These are phyloP conservation scores for Rhingia rostrata DNA, from an alignment of 2,888 invertebrate genomes.

Conservation along the genomic window DNA sequence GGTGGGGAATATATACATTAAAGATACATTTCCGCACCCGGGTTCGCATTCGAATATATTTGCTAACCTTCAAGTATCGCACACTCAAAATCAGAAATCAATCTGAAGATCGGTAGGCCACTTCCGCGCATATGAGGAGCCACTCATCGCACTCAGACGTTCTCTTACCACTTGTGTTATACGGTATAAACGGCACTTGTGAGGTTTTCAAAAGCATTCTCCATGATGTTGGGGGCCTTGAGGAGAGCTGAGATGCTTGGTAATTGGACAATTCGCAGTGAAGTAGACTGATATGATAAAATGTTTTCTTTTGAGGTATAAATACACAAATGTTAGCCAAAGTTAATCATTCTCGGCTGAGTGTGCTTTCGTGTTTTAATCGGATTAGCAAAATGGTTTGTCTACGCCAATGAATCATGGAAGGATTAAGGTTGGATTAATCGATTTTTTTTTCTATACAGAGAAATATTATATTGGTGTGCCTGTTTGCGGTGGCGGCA, in stretches of 20 bases:
- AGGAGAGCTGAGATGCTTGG: constrained; percentile 4
- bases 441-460: constrained; percentile 23
- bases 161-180: constrained; percentile 9
- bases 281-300: constrained; percentile 26
- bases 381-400: constrained; percentile 67
- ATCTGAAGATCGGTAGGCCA: constrained; percentile 56
- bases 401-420: neutral
- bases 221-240: constrained; percentile 4
- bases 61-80: constrained; percentile 48
- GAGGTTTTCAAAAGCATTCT: constrained; percentile 12
- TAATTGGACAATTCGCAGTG: constrained; percentile 27
- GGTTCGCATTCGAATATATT: neutral
- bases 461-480: constrained; percentile 53
- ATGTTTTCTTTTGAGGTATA: constrained; percentile 50
- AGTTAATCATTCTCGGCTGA: constrained; percentile 65
- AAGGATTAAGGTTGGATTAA: constrained; percentile 34
- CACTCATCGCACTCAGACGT: constrained; percentile 30
- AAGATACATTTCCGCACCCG: neutral
- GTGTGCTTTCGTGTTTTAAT: constrained; percentile 60
- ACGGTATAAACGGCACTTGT: constrained; percentile 31
- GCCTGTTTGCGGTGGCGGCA: constrained; percentile 52
- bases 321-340: constrained; percentile 40
- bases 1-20: no score
- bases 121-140: constrained; percentile 53
- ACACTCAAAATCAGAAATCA: constrained; percentile 31